Percentiles rank a stretch among this genome's conserved stretches.
Conservation (phyloP, 2,888 invertebrate genomes). For the Sminthurinus aureus region DNA sequence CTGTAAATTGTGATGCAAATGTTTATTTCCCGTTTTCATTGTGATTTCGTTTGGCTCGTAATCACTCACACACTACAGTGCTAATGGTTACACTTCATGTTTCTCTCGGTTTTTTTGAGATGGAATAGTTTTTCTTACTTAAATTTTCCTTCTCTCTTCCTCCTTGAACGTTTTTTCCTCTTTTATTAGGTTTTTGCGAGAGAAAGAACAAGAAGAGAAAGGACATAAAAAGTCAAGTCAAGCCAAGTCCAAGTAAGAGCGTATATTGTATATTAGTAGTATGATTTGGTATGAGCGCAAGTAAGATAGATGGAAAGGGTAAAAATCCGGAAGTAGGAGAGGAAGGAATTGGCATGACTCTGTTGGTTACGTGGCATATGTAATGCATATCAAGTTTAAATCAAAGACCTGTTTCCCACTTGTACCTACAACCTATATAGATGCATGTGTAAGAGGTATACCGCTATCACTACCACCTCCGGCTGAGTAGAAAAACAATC, state of each 20-base stretch:
- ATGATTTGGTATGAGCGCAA: not conserved
- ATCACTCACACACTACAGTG: not conserved
- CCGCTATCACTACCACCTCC: not conserved
- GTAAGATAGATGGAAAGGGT: slow-evolving; percentile 15
- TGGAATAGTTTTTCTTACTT: not conserved
- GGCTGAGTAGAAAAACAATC: too few species aligned
- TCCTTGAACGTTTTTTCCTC: too few species aligned
- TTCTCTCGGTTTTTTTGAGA: not conserved
- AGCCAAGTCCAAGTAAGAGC: too few species aligned
- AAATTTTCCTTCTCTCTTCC: too few species aligned
- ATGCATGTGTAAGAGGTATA: not conserved
- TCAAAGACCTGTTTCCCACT: not conserved
- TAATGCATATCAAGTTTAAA: not conserved
- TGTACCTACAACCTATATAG: not conserved
- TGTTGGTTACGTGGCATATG: not conserved
- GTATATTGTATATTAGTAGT: too few species aligned
- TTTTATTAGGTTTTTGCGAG: not conserved
- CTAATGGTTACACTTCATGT: not conserved
- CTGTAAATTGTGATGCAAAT: not conserved
- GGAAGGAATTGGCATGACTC: not conserved
- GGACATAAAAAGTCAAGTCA: not conserved
- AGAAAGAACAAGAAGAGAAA: not conserved
- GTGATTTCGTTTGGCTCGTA: not conserved
- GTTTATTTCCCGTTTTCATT: not conserved
- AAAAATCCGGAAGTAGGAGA: slow-evolving; percentile 10